Conservation (phyloP, 2,888 invertebrate genomes). For the Dermolepida albohirtum region DNA sequence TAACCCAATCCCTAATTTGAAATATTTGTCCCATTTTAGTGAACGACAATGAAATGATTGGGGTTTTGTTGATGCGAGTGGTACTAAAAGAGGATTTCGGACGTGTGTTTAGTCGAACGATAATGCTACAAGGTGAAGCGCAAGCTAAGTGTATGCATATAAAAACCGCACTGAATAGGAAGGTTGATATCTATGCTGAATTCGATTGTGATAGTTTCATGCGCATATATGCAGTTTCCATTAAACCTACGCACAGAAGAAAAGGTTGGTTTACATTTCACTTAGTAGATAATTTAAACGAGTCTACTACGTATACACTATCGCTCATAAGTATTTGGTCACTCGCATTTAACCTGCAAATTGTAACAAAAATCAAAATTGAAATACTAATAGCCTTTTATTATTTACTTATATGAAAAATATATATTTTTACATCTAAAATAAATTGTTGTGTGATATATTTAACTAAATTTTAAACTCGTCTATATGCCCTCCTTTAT, state of each 20-base stretch:
- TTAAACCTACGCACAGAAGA: constrained; percentile 56
- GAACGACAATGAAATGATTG: constrained; percentile 52
- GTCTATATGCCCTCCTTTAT: too few species aligned
- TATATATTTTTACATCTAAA: too few species aligned
- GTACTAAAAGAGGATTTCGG: constrained; percentile 57
- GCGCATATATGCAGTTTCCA: constrained; percentile 58
- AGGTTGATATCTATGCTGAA: constrained; percentile 58
- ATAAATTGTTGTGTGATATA: too few species aligned
- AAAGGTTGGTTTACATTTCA: constrained; percentile 54
- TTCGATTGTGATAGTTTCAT: constrained; percentile 58
- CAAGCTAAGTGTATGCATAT: constrained; percentile 56
- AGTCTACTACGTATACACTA: too few species aligned
- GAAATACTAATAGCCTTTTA: too few species aligned
- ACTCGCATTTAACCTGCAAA: too few species aligned
- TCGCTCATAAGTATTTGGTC: too few species aligned
- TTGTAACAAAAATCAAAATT: too few species aligned
- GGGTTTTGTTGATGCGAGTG: constrained; percentile 57
- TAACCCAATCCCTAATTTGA: not conserved
- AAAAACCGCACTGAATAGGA: constrained; percentile 56
- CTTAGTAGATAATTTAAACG: too few species aligned
- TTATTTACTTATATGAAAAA: too few species aligned
- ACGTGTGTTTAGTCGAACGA: constrained; percentile 58
- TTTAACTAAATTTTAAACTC: too few species aligned
- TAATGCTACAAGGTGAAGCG: constrained; percentile 58
- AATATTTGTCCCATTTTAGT: constrained; percentile 1